Conservation (phyloP, 2,888 invertebrate genomes). For the Drosophila subquinaria region DNA sequence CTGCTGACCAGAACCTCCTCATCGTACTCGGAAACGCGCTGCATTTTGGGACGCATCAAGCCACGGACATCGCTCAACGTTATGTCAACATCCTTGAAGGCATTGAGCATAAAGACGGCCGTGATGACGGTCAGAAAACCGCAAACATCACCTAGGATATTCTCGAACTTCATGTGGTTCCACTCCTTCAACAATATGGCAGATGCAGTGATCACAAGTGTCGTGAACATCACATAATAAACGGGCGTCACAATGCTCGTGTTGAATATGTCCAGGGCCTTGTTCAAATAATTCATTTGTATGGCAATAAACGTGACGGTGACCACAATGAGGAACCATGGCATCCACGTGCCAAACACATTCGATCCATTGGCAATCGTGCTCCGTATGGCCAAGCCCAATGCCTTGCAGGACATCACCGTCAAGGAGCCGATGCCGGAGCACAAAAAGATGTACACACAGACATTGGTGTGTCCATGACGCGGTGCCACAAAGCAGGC, state of each 20-base stretch:
- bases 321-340: conserved; percentile 91
- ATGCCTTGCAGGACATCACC: conserved; percentile 97
- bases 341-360: conserved; percentile 91
- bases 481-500: conserved; percentile 92
- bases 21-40: conserved; percentile 79
- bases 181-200: conserved; percentile 97
- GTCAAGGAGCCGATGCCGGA: conserved; percentile 96
- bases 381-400: conserved; percentile 94
- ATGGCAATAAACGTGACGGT: conserved; percentile 93
- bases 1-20: conserved; percentile 80
- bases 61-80: conserved; percentile 87
- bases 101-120: conserved; percentile 96
- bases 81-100: conserved; percentile 93
- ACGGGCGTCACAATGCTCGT: conserved; percentile 98
- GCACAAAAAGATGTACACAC: conserved; percentile 95
- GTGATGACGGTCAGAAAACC: conserved; percentile 95
- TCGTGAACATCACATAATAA: conserved; percentile 98
- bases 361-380: conserved; percentile 89
- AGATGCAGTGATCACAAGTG: conserved; percentile 95
- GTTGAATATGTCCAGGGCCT: conserved; percentile 96
- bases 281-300: conserved; percentile 98
- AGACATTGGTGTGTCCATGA: conserved; percentile 93
- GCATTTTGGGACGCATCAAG: conserved; percentile 86
- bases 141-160: conserved; percentile 93
- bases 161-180: conserved; percentile 90